Evolutionary conservation across 1,140 invertebrate species (phyloP), one percentile per base, ranked within the genome.

Genomic region (Adoxophyes honmai): DNA sequence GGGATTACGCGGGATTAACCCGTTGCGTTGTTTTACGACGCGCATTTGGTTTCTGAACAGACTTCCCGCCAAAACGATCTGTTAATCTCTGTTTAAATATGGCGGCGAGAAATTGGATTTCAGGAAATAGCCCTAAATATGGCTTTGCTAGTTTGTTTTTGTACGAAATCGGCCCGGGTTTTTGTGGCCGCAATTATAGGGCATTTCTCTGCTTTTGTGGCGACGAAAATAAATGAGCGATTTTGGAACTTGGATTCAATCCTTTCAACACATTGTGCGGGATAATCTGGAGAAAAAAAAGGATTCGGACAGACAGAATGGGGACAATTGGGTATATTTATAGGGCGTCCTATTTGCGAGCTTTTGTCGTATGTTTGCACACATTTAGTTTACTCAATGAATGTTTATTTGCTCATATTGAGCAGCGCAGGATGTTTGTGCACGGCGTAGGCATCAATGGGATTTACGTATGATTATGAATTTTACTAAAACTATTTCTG

Each of bases 41-140:
- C 62, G 64, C 73, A 66, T 67, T 71, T 58, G 66, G 55, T 70
- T 65, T 57, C 36, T 56, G 54, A 59, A 59, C 62, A 75, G 76
- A 74, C 72, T 79, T 81, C 74, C 71, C 73, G 68, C 66, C 73
- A 70, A 63, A 73, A 73, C 63, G 64, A 61, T 59, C 73, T 62
- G 68, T 65, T 73, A 86, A 86, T 78, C 83, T 77, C 62, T 15
- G 14, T 48, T 76, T 82, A 84, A 75, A 79, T 86, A 86, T 73
- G 76, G 70, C 67, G 55, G 65, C 64, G 37, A 59, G 60, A 38
- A 60, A 11, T 48, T 44, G 55, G 57, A 62, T 71, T 70, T 74
- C 64, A 66, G 67, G 70, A 74, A 70, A 73, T 51, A 58, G 53
- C 44, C 52, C 73, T 86, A 81, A 81, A 83, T 86, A 72, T 57